Evolutionary conservation across 2,797 vertebrate species (phyloP).

Genomic region (Chrysocyon brachyurus): DNA sequence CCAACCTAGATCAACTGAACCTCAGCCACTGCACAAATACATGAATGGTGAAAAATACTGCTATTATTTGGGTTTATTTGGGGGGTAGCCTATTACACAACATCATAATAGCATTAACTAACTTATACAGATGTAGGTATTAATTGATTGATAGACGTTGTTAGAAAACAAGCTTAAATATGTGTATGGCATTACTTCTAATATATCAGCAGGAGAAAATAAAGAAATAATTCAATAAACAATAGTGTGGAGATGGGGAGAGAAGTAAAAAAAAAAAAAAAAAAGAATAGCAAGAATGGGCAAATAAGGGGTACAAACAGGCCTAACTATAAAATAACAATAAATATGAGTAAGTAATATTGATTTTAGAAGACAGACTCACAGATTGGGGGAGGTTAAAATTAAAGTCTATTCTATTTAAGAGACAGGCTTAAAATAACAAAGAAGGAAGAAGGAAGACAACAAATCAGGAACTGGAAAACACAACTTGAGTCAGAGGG

Average conservation of each 20-base stretch:
- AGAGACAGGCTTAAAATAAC: neutral
- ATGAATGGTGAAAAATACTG: neutral
- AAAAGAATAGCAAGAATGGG: neutral
- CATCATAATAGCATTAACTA: neutral
- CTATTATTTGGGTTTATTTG: neutral
- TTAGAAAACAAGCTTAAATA: neutral
- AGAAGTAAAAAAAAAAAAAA: neutral
- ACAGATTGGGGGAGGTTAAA: neutral
- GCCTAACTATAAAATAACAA: neutral
- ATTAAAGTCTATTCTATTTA: neutral
- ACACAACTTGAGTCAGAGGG: neutral
- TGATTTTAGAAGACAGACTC: neutral
- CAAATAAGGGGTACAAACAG: neutral
- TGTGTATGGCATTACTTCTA: neutral
- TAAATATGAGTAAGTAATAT: neutral
- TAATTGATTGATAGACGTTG: neutral
- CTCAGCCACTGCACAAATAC: neutral
- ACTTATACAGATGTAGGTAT: neutral
- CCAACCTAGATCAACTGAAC: neutral
- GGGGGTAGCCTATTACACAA: neutral
- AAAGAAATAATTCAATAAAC: neutral
- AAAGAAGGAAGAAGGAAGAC: neutral
- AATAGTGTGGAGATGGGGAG: neutral
- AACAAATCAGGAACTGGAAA: neutral
- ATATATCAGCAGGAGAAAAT: neutral